Base-by-base conservation (phyloP, 2,888 invertebrate species). In the Boloria selene region DNA sequence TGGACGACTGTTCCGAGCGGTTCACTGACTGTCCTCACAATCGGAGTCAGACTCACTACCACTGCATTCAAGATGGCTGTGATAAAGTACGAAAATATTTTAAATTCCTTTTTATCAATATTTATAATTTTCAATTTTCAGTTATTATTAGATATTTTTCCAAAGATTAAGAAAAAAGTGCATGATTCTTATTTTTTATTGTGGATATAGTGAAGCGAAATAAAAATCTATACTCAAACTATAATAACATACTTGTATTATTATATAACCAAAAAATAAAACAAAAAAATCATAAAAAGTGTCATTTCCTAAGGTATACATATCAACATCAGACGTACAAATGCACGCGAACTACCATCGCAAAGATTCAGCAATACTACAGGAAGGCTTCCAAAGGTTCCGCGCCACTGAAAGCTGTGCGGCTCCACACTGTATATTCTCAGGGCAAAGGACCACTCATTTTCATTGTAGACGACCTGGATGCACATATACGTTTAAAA, bases 311-410 rank as follows among this genome's bases (percentile, higher is more conserved):
- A 7, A 93, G 93, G 97, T 98, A 0, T 99, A 99, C 92, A 98
- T 99, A 82, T 98, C 98, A 78, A 99, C 99, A 4, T 98, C 98
- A 58, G 99, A 99, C 87, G 99, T 99, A 4, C 99, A 99, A 90
- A 99, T 99, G 99, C 99, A 99, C 87, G 98, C 99, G 4, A 99
- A 99, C 89, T 99, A 98, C 86, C 99, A 99, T 86, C 95, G 98
- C 64, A 99, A 99, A 85, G 98, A 99, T 86, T 98, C 98, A 0
- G 98, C 98, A 17, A 99, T 99, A 77, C 97, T 98, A 65, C 98
- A 98, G 81, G 99, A 99, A 85, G 99, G 99, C 0, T 99, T 99
- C 91, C 98, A 98, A 81, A 93, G 99, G 76, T 98, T 97, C 91
- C 94, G 99, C 16, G 99, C 98, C 0, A 98, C 98, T 0, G 99